Evolutionary conservation across 2,888 invertebrate species (phyloP), one percentile per base, ranked within the genome.

Genomic region (Desoria tigrina): DNA sequence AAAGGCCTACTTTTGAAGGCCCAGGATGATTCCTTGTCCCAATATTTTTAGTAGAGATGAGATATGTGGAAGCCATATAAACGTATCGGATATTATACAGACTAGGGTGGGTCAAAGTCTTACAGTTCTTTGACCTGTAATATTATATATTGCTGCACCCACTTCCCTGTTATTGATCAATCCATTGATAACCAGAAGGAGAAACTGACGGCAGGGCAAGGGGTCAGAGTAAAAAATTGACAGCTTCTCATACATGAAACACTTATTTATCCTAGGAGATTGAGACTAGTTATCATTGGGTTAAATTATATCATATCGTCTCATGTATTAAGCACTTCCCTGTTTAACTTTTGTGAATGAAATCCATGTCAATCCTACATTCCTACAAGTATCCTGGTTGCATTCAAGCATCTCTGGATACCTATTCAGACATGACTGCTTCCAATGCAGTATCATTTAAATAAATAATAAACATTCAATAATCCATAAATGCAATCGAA

Each of bases 61-160:
- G n/a, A n/a, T n/a, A n/a, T n/a, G n/a, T n/a, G n/a, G n/a, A n/a
- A n/a, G n/a, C n/a, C n/a, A n/a, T n/a, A n/a, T n/a, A n/a, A n/a
- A n/a, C n/a, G n/a, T n/a, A n/a, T n/a, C n/a, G n/a, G n/a, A n/a
- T n/a, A n/a, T n/a, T n/a, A n/a, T n/a, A n/a, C n/a, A n/a, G n/a
- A n/a, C n/a, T n/a, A n/a, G n/a, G n/a, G n/a, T n/a, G 63, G 70
- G 60, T 69, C 68, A 67, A 69, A 74, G 73, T 71, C 66, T 74
- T 69, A 61, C 63, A 65, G 75, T 75, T 75, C 72, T 72, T 73
- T 73, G 75, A 73, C 73, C 74, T 64, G 54, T 59, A 18, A 28
- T 27, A 49, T 49, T 11, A 14, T 68, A 60, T 51, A 32, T 54
- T 64, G 73, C 74, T 74, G 74, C 74, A 68, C 74, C 74, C 74